These are phyloP conservation scores for Empidonax traillii DNA, from an alignment of 2,113 vertebrate genomes.

Conservation along the genomic window DNA sequence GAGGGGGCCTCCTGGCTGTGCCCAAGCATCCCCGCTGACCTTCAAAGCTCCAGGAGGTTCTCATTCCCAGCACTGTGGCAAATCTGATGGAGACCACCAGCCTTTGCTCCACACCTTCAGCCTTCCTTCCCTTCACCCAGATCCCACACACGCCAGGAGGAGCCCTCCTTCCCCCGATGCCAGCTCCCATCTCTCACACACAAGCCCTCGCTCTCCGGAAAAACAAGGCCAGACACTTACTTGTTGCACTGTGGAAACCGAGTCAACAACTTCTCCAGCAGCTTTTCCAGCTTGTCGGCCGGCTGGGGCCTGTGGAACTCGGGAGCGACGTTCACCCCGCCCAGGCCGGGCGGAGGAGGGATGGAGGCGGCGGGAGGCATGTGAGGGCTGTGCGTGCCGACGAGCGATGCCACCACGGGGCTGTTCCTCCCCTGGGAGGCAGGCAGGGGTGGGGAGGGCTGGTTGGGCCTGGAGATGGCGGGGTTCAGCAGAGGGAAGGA, in stretches of 20 bases:
- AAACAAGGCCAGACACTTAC: background rate
- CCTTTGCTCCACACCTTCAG: background rate
- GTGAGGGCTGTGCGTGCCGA: constrained; percentile 65
- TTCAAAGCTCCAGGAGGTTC: background rate
- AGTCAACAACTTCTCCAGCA: constrained; percentile 84
- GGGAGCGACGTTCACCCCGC: constrained; percentile 18
- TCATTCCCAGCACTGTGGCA: accelerated
- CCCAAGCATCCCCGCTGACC: background rate
- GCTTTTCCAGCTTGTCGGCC: constrained; percentile 84
- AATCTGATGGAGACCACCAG: background rate
- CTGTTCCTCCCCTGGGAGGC: constrained; percentile 65
- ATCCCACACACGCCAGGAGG: accelerated
- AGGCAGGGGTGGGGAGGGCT: constrained; percentile 67
- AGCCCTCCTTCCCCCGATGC: accelerated
- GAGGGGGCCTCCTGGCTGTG: background rate
- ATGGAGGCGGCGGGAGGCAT: constrained; percentile 55
- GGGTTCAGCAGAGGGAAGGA: constrained; percentile 76
- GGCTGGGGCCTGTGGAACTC: constrained; percentile 71
- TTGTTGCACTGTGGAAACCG: constrained; percentile 88
- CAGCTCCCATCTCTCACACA: accelerated
- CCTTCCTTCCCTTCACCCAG: background rate
- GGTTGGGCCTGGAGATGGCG: constrained; percentile 66
- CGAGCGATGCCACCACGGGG: constrained; percentile 51
- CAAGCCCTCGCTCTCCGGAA: accelerated
- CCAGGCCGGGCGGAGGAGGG: constrained; percentile 74